Percentiles rank a stretch among this genome's conserved stretches.
phyloP scores from a whole-genome alignment of 2,888 invertebrate species.

The Zhengitettix transpicula region DNA sequence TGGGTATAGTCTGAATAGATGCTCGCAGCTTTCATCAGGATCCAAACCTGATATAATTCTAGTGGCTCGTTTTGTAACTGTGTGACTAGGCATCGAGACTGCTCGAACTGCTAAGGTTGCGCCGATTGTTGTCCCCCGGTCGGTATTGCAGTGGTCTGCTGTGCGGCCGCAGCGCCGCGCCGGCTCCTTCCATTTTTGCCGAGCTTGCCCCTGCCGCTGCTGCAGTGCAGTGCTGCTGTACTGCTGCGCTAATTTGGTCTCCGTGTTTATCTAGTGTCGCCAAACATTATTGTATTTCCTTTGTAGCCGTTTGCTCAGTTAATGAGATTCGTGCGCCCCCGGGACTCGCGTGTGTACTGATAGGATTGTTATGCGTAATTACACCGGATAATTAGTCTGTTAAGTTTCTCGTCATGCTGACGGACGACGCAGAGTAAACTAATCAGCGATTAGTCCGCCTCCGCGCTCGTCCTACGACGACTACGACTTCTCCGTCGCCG shows the following conservation, averaged over 20 bases:
- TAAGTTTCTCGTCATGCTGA: conserved; percentile 1
- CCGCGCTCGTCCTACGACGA: background rate
- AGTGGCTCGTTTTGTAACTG: too few relatives aligned
- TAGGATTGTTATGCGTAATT: conserved; percentile 13
- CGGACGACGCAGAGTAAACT: conserved; percentile 6
- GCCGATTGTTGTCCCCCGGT: too few relatives aligned
- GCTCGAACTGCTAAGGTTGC: too few relatives aligned
- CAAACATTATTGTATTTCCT: background rate
- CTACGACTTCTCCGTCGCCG: too few relatives aligned
- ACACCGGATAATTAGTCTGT: conserved; percentile 13
- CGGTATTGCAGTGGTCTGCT: too few relatives aligned
- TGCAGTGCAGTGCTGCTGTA: background rate
- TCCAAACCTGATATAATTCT: too few relatives aligned
- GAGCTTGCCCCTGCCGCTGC: too few relatives aligned
- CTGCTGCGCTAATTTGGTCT: background rate
- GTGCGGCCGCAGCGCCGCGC: too few relatives aligned
- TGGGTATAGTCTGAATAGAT: too few relatives aligned
- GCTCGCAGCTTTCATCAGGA: too few relatives aligned
- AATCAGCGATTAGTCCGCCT: conserved; percentile 8
- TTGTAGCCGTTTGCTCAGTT: conserved; percentile 6
- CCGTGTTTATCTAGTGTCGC: background rate
- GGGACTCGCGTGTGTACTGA: conserved; percentile 4
- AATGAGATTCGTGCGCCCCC: conserved; percentile 7
- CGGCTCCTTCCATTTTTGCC: too few relatives aligned
- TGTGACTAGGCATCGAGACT: too few relatives aligned